phyloP scores from a whole-genome alignment of 2,888 invertebrate genomes.

The Matsumyia berberina region DNA sequence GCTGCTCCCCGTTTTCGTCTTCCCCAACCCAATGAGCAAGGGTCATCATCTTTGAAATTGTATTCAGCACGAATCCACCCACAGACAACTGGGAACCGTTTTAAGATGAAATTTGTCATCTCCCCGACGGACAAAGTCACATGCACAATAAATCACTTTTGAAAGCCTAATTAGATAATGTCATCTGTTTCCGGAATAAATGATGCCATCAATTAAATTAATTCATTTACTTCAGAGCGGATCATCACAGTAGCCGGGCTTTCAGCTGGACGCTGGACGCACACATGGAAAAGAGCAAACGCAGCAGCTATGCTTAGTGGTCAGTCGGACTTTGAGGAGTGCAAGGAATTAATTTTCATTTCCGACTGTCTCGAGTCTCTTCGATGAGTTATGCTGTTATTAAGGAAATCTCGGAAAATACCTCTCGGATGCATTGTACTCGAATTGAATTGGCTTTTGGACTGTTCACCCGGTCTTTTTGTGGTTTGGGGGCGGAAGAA shows the following conservation, averaged over 20 bases:
- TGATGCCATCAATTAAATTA: constrained; percentile 76
- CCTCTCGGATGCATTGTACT: constrained; percentile 31
- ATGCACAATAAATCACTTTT: constrained; percentile 75
- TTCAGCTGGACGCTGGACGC: not conserved
- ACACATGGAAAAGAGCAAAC: constrained; percentile 40
- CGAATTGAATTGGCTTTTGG: constrained; percentile 47
- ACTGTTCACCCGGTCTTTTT: constrained; percentile 29
- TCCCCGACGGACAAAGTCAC: constrained; percentile 60
- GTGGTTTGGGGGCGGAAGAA: constrained; percentile 11
- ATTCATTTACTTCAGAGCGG: constrained; percentile 67
- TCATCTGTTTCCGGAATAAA: constrained; percentile 77
- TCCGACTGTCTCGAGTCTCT: constrained; percentile 62
- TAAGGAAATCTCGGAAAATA: constrained; percentile 31
- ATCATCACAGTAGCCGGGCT: constrained; percentile 53
- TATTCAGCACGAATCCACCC: constrained; percentile 9
- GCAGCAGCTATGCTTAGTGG: not conserved
- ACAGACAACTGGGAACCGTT: constrained; percentile 4
- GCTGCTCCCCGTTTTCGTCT: not conserved
- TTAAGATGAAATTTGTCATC: constrained; percentile 58
- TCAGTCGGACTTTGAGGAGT: constrained; percentile 21
- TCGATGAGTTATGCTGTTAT: constrained; percentile 12
- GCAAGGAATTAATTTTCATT: constrained; percentile 70
- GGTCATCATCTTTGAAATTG: constrained; percentile 34
- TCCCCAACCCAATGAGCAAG: constrained; percentile 24
- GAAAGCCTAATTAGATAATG: constrained; percentile 78